Percentiles rank a stretch among this genome's conserved stretches.
Conservation (phyloP, 37 sponge, comb jelly and placozoan genomes). For the Beroe ovata region DNA sequence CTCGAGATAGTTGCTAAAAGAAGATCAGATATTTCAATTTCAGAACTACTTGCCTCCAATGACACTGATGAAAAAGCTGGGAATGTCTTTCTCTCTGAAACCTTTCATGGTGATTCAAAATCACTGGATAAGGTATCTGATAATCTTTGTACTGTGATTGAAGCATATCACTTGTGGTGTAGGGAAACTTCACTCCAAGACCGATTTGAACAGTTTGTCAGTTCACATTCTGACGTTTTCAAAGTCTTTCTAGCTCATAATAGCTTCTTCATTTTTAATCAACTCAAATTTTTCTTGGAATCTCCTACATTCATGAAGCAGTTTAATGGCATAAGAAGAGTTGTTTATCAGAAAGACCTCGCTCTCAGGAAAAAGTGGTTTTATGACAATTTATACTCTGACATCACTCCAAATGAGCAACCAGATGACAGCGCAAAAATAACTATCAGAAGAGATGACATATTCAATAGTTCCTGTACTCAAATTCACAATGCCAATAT, state of each 20-base stretch:
- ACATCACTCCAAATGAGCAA: conserved; percentile 51
- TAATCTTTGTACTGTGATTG: conserved; percentile 52
- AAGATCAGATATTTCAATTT: conserved; percentile 58
- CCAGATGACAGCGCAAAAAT: conserved; percentile 55
- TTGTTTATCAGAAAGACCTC: conserved; percentile 56
- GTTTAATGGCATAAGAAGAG: conserved; percentile 52
- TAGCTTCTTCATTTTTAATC: conserved; percentile 64
- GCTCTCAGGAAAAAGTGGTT: conserved; percentile 85
- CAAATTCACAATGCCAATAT: conserved; percentile 59
- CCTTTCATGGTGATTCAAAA: conserved; percentile 45
- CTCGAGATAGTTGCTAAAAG: conserved; percentile 16
- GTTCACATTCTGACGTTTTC: conserved; percentile 43
- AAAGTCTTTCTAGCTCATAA: conserved; percentile 63
- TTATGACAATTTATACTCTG: conserved; percentile 88
- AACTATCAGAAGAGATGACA: conserved; percentile 7
- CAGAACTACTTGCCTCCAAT: conserved; percentile 54
- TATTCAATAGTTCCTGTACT: conserved; percentile 36
- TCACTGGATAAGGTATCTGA: conserved; percentile 55
- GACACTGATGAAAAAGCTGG: conserved; percentile 53
- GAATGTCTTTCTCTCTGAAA: conserved; percentile 42
- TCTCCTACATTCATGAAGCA: conserved; percentile 55
- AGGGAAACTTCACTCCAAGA: not conserved
- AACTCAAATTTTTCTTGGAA: conserved; percentile 48
- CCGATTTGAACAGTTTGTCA: conserved; percentile 62
- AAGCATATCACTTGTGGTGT: conserved; percentile 61